Evolutionary conservation across 2,113 vertebrate species (phyloP), one percentile per base, ranked within the genome.

Genomic region (Sarotherodon lohbergeri): DNA sequence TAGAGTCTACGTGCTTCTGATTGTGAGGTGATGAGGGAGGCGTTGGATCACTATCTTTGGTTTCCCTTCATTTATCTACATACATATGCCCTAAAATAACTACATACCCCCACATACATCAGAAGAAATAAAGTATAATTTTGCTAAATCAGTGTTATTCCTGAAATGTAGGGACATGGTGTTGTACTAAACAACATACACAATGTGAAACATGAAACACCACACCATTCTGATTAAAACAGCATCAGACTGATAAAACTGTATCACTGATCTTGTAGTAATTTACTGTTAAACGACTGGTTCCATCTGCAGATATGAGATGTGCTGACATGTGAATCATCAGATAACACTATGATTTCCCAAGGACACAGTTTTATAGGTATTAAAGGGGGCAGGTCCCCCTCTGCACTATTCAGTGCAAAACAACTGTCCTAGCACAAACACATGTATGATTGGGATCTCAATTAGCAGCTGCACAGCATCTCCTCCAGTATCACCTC

Each of bases 271-370:
- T 43, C 22, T 73, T 46, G 13, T 27, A 10, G 22, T 46, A 46
- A 27, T 73, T 73, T 46, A 46, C 13, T 46, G n/a, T 73, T 73
- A 73, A 73, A 68, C 19, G 4, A 68, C 68, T 46, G 68, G 39
- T 17, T 73, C 39, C 39, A 2, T 46, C 39, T 0, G 22, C 66
- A 73, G 22, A 73, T 46, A 46, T 73, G 68, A 73, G 68, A 71
- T 9, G 68, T 73, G 39, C 39, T 73, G 68, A 16, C 66, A 43
- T 24, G 39, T 71, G 66, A 71, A 9, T 71, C 13, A 4, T 24
- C 39, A 43, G 39, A 43, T 43, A 43, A 24, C 39, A 27, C 7
- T 71, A 22, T 43, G 39, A 71, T 43, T 71, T 71, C 66, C 36
- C 22, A 5, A 43, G n/a, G n/a, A 43, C 39, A 16, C 66, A 9